Percentiles rank a stretch among this genome's conserved stretches.
These are phyloP conservation scores for Thereva nobilitata DNA, from an alignment of 2,888 invertebrate genomes.

Conservation along the genomic window DNA sequence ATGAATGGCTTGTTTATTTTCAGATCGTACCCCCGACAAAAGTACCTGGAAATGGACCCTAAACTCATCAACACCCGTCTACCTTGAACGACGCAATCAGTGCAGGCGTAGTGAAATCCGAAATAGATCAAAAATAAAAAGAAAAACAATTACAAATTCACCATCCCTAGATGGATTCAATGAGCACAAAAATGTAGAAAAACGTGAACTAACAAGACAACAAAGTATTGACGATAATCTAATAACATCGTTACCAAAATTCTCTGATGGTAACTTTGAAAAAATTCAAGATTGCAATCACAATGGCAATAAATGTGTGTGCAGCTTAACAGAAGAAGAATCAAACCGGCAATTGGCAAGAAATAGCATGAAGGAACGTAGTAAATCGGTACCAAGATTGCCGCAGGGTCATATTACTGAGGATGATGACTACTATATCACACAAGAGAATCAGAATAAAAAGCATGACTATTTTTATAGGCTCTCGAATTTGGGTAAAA, in stretches of 20 bases:
- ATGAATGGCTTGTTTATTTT: constrained; percentile 16
- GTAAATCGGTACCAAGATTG: constrained; percentile 57
- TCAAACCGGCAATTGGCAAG: not conserved
- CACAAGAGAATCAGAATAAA: constrained; percentile 47
- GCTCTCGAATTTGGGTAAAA: constrained; percentile 35
- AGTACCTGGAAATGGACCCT: constrained; percentile 58
- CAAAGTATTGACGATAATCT: constrained; percentile 53
- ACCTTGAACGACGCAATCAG: constrained; percentile 81
- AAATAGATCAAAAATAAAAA: constrained; percentile 56
- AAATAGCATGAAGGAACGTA: constrained; percentile 50
- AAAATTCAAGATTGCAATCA: constrained; percentile 13
- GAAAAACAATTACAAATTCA: constrained; percentile 54
- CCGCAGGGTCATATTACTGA: constrained; percentile 47
- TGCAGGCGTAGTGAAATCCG: constrained; percentile 66
- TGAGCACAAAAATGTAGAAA: constrained; percentile 43
- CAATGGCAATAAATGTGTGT: constrained; percentile 1
- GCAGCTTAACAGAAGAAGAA: constrained; percentile 18
- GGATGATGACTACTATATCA: constrained; percentile 44
- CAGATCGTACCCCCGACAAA: constrained; percentile 57
- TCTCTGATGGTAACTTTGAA: not conserved
- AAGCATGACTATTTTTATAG: constrained; percentile 46
- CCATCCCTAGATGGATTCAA: constrained; percentile 54
- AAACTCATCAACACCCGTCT: constrained; percentile 84
- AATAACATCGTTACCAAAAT: constrained; percentile 49
- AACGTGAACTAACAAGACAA: constrained; percentile 41